Base-by-base conservation (phyloP, 1,140 invertebrate species). In the Tetragonula clypearis region DNA sequence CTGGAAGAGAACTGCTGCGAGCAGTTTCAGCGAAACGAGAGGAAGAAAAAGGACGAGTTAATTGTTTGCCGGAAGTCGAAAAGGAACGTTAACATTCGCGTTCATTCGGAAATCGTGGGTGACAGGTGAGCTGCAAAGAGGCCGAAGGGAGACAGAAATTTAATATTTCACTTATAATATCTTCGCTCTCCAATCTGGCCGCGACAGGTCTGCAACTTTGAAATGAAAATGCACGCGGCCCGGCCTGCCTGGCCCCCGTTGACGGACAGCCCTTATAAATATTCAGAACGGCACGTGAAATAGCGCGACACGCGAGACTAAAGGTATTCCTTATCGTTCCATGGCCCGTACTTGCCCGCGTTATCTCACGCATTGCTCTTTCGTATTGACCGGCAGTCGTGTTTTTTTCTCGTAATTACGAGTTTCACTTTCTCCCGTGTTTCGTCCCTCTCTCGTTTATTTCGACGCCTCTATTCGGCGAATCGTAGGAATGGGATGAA, bases 121-220 rank as follows among this genome's bases (percentile, higher is more conserved):
- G 87, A 88, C 87, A 89, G 85, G 88, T 83, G 74, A 84, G 69
- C 74, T 65, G 58, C 78, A 87, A 88, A 77, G 62, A 74, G 86
- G 86, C 60, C 35, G 81, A 85, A 80, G 89, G 85, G 85, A 90
- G 84, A 73, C 81, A 84, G 79, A 87, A 90, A 92, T 93, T 92
- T 92, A 94, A 94, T 93, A 93, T 93, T 93, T 94, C 89, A 93
- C 92, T 93, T 93, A 93, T 93, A 93, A 93, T 93, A 93, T 93
- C 93, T 93, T 91, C 86, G 65, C 77, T 92, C 91, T 92, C 91
- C 92, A 92, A 94, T 94, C 93, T 93, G 91, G 86, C 88, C 86
- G 85, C 90, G 93, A 93, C 93, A 93, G 92, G 88, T 92, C 87
- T 85, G 91, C 89, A 92, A 94, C 90, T 93, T 93, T 89, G 87